Evolutionary conservation across 2,888 invertebrate species (phyloP), one percentile per base, ranked within the genome.

Genomic region (Philhelius pedissequus): DNA sequence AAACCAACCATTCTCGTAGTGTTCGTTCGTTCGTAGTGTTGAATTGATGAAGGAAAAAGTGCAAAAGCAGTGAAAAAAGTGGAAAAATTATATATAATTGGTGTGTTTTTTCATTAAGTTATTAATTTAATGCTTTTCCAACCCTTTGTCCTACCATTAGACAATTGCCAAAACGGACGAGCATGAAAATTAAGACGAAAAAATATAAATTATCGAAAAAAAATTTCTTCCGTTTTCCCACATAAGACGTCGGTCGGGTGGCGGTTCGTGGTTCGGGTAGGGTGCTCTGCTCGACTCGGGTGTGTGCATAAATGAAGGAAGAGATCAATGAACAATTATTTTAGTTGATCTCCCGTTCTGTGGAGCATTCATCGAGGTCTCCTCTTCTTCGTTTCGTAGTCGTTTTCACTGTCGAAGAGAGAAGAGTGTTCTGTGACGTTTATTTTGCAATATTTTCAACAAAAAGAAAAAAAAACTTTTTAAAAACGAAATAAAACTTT

Each of bases 321-420:
- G 70, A 80, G 84, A 84, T 84, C 84, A 84, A 84, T 84, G 84
- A 71, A 84, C 75, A 80, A 78, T 73, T 54, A 66, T 66, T 66
- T 56, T 68, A 70, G 56, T 64, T 60, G 80, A 68, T 75, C 78
- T 66, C 52, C 64, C 27, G 32, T 62, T 54, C 40, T 38, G 43
- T 43, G 62, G 62, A 60, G 58, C 45, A 68, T 52, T 54, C 62
- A 52, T 43, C 43, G 38, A n/a, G 27, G 40, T 43, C 62, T 62
- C 27, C 27, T 43, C 43, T 60, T 20, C 40, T 18, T 25, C 15
- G 15, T 20, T 18, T 25, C 15, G 15, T 20, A 20, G 32, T 56
- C 32, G 32, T 35, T 40, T 48, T 22, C 48, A 48, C 25, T 22
- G 40, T 11, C 40, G 15, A 48, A 40, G 56, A 38, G 58, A 22